Base-by-base conservation (phyloP, 2,113 vertebrate species). In the Amblyornis subalaris region DNA sequence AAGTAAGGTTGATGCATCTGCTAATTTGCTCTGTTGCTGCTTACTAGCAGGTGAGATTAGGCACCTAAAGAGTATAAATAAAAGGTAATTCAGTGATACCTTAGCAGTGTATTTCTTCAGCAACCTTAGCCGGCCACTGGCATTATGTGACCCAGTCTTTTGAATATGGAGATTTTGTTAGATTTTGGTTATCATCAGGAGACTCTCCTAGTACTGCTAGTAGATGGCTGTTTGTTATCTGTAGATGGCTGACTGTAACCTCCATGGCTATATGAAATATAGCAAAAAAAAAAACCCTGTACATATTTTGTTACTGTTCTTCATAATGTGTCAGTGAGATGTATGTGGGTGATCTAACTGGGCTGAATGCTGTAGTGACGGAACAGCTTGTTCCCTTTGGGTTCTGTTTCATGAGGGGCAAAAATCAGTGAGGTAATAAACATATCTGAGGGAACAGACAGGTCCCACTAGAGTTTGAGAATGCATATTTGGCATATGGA, bases 311-410 rank as follows among this genome's bases (percentile, higher is more conserved):
- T 24, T 81, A 1, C 17, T 20, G 42, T 65, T 79, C 26, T 54
- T 84, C 3, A 0, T 51, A 23, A 22, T 0, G 2, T n/a, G 6
- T 33, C 19, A 42, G 25, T 50, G 58, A 58, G 6, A 1, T 7
- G 4, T 12, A 2, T 4, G 19, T 53, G 36, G 5, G 18, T 29
- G 55, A 18, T 80, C 2, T 40, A 5, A 31, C 58, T 57, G n/a
- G 19, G 13, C 58, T 53, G 45, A 40, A 12, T 74, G 55, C 64
- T 77, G 26, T 26, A 28, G 26, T 12, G 23, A 7, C 38, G n/a
- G 48, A 76, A 21, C 36, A 57, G 50, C 15, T 54, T 33, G 29
- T 71, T 78, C 23, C 16, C 13, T 80, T 61, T 44, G 54, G 29
- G 5, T 75, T 72, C 45, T 38, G 40, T 75, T 92, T 57, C 33